Conservation (phyloP, 1,140 invertebrate species). For the Muscidifurax raptorellus region DNA sequence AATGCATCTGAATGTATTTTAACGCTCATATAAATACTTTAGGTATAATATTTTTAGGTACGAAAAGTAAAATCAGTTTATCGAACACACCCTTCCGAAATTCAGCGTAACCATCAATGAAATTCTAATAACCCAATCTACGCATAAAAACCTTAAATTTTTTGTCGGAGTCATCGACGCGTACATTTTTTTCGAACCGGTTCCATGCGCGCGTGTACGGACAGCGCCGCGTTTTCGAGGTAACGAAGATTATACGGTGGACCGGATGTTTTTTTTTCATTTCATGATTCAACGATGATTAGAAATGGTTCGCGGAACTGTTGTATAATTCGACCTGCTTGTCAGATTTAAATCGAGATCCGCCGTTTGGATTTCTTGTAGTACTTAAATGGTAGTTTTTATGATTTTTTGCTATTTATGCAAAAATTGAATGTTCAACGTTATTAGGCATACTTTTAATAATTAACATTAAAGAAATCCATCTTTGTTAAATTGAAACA, state of each 20-base stretch:
- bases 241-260: not conserved
- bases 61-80: not conserved
- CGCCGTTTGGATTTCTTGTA: not conserved
- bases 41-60: not conserved
- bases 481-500: not conserved
- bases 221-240: not conserved
- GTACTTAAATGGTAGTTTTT: too few species aligned
- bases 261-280: not conserved
- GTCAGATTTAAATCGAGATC: not conserved
- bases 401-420: too few species aligned
- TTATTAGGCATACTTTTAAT: not conserved
- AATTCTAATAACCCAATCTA: not conserved
- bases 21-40: not conserved
- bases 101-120: not conserved
- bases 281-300: too few species aligned
- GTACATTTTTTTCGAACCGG: constrained; percentile 62
- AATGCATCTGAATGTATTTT: not conserved
- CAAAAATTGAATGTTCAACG: too few species aligned
- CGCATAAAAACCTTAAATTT: too few species aligned
- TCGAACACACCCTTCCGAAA: not conserved
- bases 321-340: not conserved
- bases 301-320: not conserved
- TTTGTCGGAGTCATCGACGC: not conserved
- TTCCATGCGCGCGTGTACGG: constrained; percentile 31
- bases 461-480: not conserved